A percentile compares a stretch with the other conserved stretches of the same genome.
Evolutionary conservation across 1,140 invertebrate genomes (phyloP).

Genomic region (Habropoda laboriosa): DNA sequence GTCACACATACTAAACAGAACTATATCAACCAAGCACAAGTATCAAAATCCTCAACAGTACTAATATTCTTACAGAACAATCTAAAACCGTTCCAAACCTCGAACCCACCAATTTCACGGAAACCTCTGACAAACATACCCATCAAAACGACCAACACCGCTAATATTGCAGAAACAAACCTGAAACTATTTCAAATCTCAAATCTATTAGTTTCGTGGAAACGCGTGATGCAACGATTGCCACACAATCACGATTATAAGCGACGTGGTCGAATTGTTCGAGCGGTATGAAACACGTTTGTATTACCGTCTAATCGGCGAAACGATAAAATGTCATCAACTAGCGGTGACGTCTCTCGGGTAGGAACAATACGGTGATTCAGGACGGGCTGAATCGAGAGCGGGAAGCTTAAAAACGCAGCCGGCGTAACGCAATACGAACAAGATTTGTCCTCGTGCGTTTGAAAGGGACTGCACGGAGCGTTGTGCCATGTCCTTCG

Average conservation of each 20-base stretch:
- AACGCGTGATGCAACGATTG: too few species aligned
- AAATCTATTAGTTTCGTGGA: too few species aligned
- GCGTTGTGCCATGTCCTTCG: conserved; percentile 57
- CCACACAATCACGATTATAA: neutral
- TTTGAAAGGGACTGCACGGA: conserved; percentile 61
- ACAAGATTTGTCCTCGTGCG: conserved; percentile 57
- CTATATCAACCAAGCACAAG: too few species aligned
- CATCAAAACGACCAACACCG: too few species aligned
- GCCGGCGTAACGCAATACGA: conserved; percentile 38
- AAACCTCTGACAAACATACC: too few species aligned
- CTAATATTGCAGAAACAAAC: too few species aligned
- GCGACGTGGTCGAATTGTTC: neutral
- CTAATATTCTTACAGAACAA: too few species aligned
- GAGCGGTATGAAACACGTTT: neutral
- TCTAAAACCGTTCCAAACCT: too few species aligned
- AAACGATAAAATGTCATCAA: neutral
- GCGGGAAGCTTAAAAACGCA: conserved; percentile 51
- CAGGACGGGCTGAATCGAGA: conserved; percentile 36
- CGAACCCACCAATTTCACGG: too few species aligned
- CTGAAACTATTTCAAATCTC: too few species aligned
- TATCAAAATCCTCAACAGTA: too few species aligned
- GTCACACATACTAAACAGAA: too few species aligned
- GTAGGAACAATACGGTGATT: conserved; percentile 27
- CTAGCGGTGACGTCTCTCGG: neutral
- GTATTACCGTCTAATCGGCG: neutral